phyloP scores from a whole-genome alignment of 2,888 invertebrate genomes.

The Hylaea fasciaria region DNA sequence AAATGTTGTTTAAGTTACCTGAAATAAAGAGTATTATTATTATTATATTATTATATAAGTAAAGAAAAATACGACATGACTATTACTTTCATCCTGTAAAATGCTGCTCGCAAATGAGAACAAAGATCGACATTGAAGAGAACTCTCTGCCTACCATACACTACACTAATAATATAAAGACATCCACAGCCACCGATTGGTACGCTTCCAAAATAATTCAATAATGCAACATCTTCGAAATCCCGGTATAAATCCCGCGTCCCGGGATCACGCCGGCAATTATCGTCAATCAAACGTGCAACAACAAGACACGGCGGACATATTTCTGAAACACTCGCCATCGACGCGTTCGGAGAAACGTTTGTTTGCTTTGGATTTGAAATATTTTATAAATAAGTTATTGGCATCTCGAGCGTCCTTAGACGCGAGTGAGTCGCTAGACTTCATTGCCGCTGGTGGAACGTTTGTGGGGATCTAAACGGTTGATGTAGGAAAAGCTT shows the following conservation, averaged over 20 bases:
- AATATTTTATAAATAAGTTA: constrained; percentile 56
- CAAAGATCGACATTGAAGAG: neutral
- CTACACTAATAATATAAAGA: constrained; percentile 26
- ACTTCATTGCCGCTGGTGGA: constrained; percentile 19
- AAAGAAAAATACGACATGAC: too few relatives aligned
- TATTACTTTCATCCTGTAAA: too few relatives aligned
- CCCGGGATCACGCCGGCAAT: constrained; percentile 40
- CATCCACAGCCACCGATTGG: constrained; percentile 27
- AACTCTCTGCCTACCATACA: neutral
- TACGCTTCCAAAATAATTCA: constrained; percentile 40
- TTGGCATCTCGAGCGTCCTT: constrained; percentile 35
- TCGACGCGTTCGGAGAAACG: constrained; percentile 49
- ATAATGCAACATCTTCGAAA: constrained; percentile 33
- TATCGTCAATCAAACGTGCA: constrained; percentile 57
- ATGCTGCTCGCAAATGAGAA: too few relatives aligned
- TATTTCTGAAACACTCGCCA: constrained; percentile 39
- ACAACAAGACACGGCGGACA: constrained; percentile 51
- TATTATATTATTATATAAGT: too few relatives aligned
- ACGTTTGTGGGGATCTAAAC: neutral
- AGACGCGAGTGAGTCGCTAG: too few relatives aligned
- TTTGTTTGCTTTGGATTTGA: constrained; percentile 67
- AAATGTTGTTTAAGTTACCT: too few relatives aligned
- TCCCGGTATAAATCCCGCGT: constrained; percentile 37
- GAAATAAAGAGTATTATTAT: too few relatives aligned
- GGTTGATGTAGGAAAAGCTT: too few relatives aligned